phyloP scores from a whole-genome alignment of 2,888 invertebrate genomes.

The Cosmorhoe ocellata region DNA sequence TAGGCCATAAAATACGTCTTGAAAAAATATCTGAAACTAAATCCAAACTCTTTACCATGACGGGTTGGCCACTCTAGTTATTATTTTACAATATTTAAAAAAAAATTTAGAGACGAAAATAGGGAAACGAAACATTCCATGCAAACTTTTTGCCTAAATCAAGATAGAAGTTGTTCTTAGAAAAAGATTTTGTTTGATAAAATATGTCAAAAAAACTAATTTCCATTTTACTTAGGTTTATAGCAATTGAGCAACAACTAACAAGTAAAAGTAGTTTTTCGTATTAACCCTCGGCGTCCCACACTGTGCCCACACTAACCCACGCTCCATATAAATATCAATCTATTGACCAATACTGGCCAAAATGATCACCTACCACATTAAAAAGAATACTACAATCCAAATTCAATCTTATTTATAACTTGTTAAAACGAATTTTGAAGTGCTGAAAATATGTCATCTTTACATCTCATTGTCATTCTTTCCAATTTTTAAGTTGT shows the following conservation, averaged over 20 bases:
- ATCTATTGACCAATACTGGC: slow-evolving; percentile 68
- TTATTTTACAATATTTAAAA: too few species aligned
- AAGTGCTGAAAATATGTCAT: slow-evolving; percentile 7
- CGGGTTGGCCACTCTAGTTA: too few species aligned
- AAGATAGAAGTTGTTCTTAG: slow-evolving; percentile 6
- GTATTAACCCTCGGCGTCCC: slow-evolving; percentile 42
- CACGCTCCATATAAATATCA: slow-evolving; percentile 39
- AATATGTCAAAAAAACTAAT: neutral
- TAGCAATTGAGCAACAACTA: slow-evolving; percentile 49
- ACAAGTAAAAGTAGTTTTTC: slow-evolving; percentile 57
- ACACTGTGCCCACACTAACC: slow-evolving; percentile 50
- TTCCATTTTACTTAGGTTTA: neutral
- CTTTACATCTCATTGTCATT: slow-evolving; percentile 10
- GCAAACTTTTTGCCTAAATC: neutral
- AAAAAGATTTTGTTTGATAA: neutral
- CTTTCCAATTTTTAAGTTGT: slow-evolving; percentile 10
- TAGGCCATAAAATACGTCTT: too few species aligned
- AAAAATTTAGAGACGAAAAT: too few species aligned
- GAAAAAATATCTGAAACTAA: too few species aligned
- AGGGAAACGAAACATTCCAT: neutral
- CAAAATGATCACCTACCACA: slow-evolving; percentile 65
- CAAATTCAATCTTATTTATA: slow-evolving; percentile 7
- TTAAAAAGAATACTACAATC: slow-evolving; percentile 20
- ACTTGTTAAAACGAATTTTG: neutral
- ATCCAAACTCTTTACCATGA: too few species aligned